Evolutionary conservation across 2,797 vertebrate genomes (phyloP).

Genomic region (Erpetoichthys calabaricus): DNA sequence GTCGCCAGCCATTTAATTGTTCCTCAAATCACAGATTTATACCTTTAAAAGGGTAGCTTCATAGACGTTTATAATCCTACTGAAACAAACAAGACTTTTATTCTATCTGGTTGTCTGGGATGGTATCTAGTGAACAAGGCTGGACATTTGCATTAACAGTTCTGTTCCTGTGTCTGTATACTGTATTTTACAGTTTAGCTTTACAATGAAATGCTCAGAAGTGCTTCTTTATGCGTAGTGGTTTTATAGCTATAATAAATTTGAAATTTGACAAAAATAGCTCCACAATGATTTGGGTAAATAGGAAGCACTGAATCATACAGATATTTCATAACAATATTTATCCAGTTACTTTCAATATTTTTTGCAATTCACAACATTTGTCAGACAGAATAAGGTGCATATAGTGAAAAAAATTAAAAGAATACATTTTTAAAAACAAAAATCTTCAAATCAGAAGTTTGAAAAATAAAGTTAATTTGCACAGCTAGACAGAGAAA

Average conservation of each 20-base stretch:
- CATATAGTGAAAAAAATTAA: no score
- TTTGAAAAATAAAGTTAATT: no score
- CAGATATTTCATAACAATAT: neutral
- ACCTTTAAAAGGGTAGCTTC: slow-evolving; percentile 61
- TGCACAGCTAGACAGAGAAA: no score
- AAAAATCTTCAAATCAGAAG: no score
- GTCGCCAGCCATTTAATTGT: slow-evolving; percentile 74
- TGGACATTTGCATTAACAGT: no score
- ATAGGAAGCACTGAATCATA: neutral
- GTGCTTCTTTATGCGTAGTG: no score
- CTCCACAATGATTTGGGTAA: neutral
- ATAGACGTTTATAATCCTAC: slow-evolving; percentile 56
- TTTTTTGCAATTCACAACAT: neutral
- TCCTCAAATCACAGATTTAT: slow-evolving; percentile 66
- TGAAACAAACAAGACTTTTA: slow-evolving; percentile 56
- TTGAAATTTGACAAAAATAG: neutral
- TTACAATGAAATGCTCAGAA: no score
- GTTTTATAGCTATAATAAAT: neutral
- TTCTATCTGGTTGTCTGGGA: slow-evolving; percentile 23
- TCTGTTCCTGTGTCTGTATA: no score
- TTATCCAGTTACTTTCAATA: neutral
- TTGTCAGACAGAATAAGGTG: no score
- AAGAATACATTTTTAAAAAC: no score
- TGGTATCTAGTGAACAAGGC: no score
- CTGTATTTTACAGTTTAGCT: no score